Base-by-base conservation (phyloP, 1,140 invertebrate genomes). In the Pomacea maculata region DNA sequence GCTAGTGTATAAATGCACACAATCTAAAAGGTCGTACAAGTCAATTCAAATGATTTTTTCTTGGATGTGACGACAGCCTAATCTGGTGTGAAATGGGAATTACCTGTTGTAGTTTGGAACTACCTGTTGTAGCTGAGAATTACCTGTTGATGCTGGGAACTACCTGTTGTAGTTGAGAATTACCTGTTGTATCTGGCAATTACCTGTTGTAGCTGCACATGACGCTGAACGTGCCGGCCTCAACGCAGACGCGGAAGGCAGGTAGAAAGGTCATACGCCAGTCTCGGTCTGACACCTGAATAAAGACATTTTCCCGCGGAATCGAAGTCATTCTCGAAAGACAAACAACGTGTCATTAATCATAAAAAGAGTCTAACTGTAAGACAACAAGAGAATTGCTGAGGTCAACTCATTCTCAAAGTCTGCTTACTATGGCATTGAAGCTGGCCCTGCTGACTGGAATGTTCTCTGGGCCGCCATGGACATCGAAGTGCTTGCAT, bases 131-230 rank as follows among this genome's bases (percentile, higher is more conserved):
- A 25, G 25, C 25, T 25, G 25, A 0, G 0, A 25, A 25, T 25
- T 25, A 25, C 25, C 25, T 25, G 0, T 25, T 25, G 25, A n/a
- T 25, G 25, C 25, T 25, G 25, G 0, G 0, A 25, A 25, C 0
- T 25, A 25, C 25, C 25, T 25, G 25, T 25, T 25, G 25, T 25
- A 25, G 25, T 0, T 25, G 25, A 0, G 0, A 25, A 25, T 25
- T 25, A 25, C 25, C 25, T 25, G 0, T 25, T 25, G 25, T 25
- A 25, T 0, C 25, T 14, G 1, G 4, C 0, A 17, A 57, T 45
- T 70, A 25, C 12, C n/a, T 87, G 84, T 90, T 91, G 70, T 89
- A 91, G 80, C 88, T 90, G 79, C 88, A 90, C 84, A 91, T 91
- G 1, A 90, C 19, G 75, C 87, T 89, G 74, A 86, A 87, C 5